phyloP scores from a whole-genome alignment of 2,113 vertebrate species.

The Eclectus roratus region DNA sequence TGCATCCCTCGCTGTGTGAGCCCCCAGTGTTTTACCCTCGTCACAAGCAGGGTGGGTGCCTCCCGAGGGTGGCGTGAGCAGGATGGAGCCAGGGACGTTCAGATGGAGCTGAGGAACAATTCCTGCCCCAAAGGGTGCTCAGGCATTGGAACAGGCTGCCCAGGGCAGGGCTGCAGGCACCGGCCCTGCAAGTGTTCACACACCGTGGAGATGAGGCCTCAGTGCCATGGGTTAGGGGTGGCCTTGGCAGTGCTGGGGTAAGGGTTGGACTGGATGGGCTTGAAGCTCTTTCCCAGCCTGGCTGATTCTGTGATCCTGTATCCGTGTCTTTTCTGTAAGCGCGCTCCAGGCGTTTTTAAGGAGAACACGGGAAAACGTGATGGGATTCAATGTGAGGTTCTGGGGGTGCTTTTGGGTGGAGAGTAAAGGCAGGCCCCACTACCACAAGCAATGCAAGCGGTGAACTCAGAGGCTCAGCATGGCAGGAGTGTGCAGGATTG shows the following conservation, averaged over 20 bases:
- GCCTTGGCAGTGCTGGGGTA: neutral
- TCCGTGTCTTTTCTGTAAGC: neutral
- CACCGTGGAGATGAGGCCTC: neutral
- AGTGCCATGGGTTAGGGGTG: neutral
- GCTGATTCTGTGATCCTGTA: neutral
- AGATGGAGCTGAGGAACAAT: neutral
- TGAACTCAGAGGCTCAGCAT: neutral
- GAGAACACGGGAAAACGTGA: neutral
- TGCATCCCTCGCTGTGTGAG: too few species aligned
- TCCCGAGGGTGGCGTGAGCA: too few species aligned
- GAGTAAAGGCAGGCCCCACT: neutral
- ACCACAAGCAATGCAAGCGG: neutral
- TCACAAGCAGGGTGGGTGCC: neutral
- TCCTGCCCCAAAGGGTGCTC: neutral
- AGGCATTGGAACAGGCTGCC: neutral
- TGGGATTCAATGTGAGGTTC: neutral
- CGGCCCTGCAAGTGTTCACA: neutral
- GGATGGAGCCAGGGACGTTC: too few species aligned
- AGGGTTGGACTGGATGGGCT: neutral
- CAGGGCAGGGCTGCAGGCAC: neutral
- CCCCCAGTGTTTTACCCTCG: neutral
- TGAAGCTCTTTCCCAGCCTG: neutral
- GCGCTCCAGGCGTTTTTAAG: neutral
- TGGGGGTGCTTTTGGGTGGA: too few species aligned
- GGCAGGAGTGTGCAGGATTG: neutral